These are phyloP conservation scores for Oxycera nigricornis DNA, from an alignment of 2,888 invertebrate genomes.

Conservation along the genomic window DNA sequence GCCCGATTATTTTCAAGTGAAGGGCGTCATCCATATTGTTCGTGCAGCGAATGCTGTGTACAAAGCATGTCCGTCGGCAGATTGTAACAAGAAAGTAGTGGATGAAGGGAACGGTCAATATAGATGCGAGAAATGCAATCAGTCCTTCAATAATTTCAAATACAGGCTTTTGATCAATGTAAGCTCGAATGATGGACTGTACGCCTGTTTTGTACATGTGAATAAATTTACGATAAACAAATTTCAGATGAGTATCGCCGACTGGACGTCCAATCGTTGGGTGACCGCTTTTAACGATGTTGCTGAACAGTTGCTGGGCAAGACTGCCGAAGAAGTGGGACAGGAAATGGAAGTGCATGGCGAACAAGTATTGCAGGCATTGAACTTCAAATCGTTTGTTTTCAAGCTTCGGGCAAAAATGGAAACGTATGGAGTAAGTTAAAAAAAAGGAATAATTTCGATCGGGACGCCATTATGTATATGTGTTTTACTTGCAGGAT, in stretches of 20 bases:
- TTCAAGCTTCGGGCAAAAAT: slow-evolving; percentile 88
- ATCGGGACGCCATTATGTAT: slow-evolving; percentile 26
- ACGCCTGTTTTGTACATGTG: neutral
- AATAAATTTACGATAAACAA: neutral
- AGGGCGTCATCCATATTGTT: slow-evolving; percentile 80
- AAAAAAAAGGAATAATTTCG: too few species aligned
- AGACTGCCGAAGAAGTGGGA: slow-evolving; percentile 78
- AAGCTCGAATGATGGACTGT: slow-evolving; percentile 57
- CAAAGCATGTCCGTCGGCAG: slow-evolving; percentile 86
- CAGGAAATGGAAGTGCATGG: slow-evolving; percentile 70
- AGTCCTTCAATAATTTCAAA: slow-evolving; percentile 83
- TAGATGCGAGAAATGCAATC: slow-evolving; percentile 94
- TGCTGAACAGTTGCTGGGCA: slow-evolving; percentile 79
- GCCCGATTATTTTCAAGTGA: slow-evolving; percentile 81
- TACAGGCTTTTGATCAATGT: slow-evolving; percentile 84
- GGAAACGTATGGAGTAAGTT: slow-evolving; percentile 88
- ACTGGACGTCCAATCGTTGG: slow-evolving; percentile 88
- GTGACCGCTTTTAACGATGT: slow-evolving; percentile 87
- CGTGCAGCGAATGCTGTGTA: slow-evolving; percentile 84
- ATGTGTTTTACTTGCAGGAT: slow-evolving; percentile 51
- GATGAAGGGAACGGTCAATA: slow-evolving; percentile 88
- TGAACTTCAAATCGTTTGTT: slow-evolving; percentile 79
- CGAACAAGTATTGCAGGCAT: slow-evolving; percentile 72
- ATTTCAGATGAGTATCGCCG: slow-evolving; percentile 82
- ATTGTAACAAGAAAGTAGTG: slow-evolving; percentile 94